phyloP scores from a whole-genome alignment of 2,888 invertebrate species.

The Tetropium fuscum region DNA sequence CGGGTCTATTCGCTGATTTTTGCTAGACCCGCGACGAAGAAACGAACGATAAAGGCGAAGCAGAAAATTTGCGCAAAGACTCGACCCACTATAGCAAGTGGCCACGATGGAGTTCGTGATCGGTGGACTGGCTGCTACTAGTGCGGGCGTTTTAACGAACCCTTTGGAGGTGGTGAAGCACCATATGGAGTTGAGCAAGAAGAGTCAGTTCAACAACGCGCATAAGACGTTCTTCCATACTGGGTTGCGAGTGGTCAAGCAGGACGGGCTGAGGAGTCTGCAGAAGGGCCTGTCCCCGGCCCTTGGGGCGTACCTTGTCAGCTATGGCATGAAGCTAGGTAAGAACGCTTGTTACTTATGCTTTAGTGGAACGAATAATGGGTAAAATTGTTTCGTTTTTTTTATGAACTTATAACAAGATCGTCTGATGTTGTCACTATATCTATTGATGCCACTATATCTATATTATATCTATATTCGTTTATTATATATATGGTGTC shows the following conservation, averaged over 20 bases:
- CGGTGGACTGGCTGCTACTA: conserved; percentile 43
- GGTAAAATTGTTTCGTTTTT: too few species aligned
- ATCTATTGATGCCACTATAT: too few species aligned
- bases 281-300: conserved; percentile 45
- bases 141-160: conserved; percentile 44
- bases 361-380: too few species aligned
- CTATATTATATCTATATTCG: too few species aligned
- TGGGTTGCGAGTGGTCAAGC: conserved; percentile 37
- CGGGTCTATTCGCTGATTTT: too few species aligned
- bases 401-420: too few species aligned
- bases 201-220: conserved; percentile 35
- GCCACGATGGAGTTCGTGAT: conserved; percentile 43
- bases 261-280: conserved; percentile 39
- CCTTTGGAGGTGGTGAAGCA: conserved; percentile 46
- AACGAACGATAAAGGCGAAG: background rate
- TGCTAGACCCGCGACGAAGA: too few species aligned
- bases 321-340: conserved; percentile 46
- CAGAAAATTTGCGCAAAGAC: conserved; percentile 1
- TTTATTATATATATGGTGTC: too few species aligned
- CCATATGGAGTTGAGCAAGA: conserved; percentile 45
- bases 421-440: too few species aligned
- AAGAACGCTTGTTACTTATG: conserved; percentile 7
- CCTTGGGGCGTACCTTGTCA: conserved; percentile 42
- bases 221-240: conserved; percentile 35
- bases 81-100: background rate